phyloP scores from a whole-genome alignment of 1,140 invertebrate species.

The Drosophila sp. region DNA sequence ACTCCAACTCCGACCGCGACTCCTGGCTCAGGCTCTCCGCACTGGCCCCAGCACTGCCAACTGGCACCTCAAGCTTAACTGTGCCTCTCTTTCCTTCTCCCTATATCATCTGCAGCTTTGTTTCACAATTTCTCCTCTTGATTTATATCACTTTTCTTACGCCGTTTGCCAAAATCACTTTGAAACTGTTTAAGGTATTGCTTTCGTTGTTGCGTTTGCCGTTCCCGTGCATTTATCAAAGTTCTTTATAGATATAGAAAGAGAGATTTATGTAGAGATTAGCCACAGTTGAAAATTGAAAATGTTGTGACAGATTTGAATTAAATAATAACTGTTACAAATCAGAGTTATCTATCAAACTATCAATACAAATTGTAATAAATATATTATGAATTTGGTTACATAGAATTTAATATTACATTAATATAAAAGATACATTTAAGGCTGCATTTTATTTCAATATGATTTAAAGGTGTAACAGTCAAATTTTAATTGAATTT shows the following conservation, averaged over 20 bases:
- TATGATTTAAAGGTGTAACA: too few relatives aligned
- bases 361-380: neutral
- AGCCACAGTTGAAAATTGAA: constrained; percentile 3
- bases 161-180: constrained; percentile 60
- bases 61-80: constrained; percentile 13
- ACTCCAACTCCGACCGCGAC: neutral
- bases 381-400: too few relatives aligned
- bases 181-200: constrained; percentile 73
- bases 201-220: constrained; percentile 69
- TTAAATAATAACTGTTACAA: neutral
- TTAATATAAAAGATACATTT: too few relatives aligned
- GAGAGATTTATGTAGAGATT: constrained; percentile 30
- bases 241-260: constrained; percentile 43
- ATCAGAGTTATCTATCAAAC: constrained; percentile 2
- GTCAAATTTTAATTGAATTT: too few relatives aligned
- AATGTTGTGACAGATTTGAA: neutral
- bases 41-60: constrained; percentile 8
- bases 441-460: too few relatives aligned
- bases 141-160: constrained; percentile 45
- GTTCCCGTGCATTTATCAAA: constrained; percentile 57
- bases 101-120: constrained; percentile 51
- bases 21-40: neutral
- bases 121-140: constrained; percentile 11
- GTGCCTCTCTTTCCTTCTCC: neutral
- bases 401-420: too few relatives aligned